Percentiles rank a stretch among this genome's conserved stretches.
Evolutionary conservation across 2,888 invertebrate species (phyloP).

Genomic region (Ophion ellenae): DNA sequence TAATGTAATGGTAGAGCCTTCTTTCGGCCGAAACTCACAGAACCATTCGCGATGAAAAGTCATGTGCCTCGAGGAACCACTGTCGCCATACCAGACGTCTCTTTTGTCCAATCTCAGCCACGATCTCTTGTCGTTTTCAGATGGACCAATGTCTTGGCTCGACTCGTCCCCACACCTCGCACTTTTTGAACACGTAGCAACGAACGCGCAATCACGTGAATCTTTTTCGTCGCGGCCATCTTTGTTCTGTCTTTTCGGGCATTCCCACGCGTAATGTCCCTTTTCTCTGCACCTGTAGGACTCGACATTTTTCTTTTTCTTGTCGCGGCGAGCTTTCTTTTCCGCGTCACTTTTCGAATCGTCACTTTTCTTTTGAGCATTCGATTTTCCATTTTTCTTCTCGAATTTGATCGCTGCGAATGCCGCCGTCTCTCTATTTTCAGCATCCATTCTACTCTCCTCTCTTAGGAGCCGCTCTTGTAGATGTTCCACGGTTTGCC

Average conservation of each 20-base stretch:
- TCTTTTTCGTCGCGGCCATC: neutral
- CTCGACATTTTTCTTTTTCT: neutral
- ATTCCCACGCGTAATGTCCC: slow-evolving; percentile 25
- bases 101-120: slow-evolving; percentile 38
- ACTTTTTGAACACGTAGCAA: no score
- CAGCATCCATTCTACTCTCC: no score
- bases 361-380: no score
- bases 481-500: slow-evolving; percentile 13
- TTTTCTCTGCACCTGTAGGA: slow-evolving; percentile 10
- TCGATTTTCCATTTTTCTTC: no score
- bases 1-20: neutral
- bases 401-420: no score
- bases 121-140: no score
- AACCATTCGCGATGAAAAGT: slow-evolving; percentile 53
- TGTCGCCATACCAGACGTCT: slow-evolving; percentile 66
- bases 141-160: no score
- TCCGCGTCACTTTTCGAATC: no score
- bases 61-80: slow-evolving; percentile 65
- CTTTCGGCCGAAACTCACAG: neutral
- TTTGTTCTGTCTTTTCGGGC: slow-evolving; percentile 2
- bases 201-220: slow-evolving; percentile 1
- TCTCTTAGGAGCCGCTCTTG: no score
- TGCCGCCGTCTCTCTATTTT: no score
- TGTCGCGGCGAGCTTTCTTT: no score
- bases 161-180: no score